Percentiles rank a stretch among this genome's conserved stretches.
phyloP scores from a whole-genome alignment of 1,140 invertebrate species.

The Acromyrmex heyeri region DNA sequence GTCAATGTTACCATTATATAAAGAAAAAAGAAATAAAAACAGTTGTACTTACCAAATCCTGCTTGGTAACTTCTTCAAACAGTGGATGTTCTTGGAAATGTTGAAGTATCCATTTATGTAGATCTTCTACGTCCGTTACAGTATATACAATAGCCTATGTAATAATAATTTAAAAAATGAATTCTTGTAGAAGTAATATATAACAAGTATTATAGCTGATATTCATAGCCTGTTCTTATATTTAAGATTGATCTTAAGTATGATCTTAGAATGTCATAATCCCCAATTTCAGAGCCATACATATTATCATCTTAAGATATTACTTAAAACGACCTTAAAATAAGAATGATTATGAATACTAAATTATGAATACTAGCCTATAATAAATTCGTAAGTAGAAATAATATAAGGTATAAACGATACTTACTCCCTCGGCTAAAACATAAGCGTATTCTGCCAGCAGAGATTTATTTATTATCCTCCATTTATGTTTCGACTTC shows the following conservation, averaged over 20 bases:
- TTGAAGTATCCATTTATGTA: constrained; percentile 98
- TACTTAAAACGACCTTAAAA: no score
- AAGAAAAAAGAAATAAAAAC: constrained; percentile 12
- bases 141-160: constrained; percentile 96
- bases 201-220: no score
- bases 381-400: no score
- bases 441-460: constrained; percentile 99
- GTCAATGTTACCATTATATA: not conserved
- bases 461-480: constrained; percentile 97
- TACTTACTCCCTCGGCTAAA: constrained; percentile 92
- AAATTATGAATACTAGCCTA: no score
- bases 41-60: constrained; percentile 66
- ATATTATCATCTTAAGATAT: no score
- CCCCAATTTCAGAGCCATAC: no score
- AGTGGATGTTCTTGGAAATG: constrained; percentile 97
- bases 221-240: no score
- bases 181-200: constrained; percentile 21
- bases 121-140: constrained; percentile 98
- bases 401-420: constrained; percentile 19
- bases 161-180: constrained; percentile 34
- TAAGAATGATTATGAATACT: no score
- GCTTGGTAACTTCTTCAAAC: constrained; percentile 91
- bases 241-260: no score
- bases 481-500: constrained; percentile 99
- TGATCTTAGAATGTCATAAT: no score